Conservation (phyloP, 2,888 invertebrate species). For the Anthophora plumipes region DNA sequence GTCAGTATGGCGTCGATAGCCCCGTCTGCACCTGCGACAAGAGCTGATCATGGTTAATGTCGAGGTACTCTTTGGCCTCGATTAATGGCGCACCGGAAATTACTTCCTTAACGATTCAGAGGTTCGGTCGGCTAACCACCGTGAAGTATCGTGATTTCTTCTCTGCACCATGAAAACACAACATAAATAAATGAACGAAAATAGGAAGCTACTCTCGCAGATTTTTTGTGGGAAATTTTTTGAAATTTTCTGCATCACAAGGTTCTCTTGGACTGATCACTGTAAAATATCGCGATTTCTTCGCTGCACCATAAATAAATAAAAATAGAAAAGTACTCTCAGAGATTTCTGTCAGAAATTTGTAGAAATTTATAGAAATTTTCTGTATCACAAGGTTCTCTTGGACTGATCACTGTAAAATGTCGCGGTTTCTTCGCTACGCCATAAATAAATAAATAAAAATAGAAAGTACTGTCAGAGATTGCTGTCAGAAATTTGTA, state of each 20-base stretch:
- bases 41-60: constrained; percentile 53
- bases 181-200: background rate
- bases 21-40: constrained; percentile 63
- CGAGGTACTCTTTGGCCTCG: constrained; percentile 37
- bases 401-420: too few relatives aligned
- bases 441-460: background rate
- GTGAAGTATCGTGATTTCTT: constrained; percentile 20
- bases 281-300: too few relatives aligned
- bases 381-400: too few relatives aligned
- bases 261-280: too few relatives aligned
- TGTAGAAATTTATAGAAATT: too few relatives aligned
- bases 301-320: background rate
- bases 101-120: constrained; percentile 37
- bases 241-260: too few relatives aligned
- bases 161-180: background rate
- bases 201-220: too few relatives aligned
- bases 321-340: too few relatives aligned
- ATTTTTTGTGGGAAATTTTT: too few relatives aligned
- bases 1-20: constrained; percentile 67
- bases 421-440: background rate
- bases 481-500: too few relatives aligned
- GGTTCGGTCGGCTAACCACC: constrained; percentile 17
- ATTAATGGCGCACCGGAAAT: constrained; percentile 54
- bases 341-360: too few relatives aligned
- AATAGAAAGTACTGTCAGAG: too few relatives aligned